Conservation (phyloP, 1,140 invertebrate genomes). For the Drosophila erecta region DNA sequence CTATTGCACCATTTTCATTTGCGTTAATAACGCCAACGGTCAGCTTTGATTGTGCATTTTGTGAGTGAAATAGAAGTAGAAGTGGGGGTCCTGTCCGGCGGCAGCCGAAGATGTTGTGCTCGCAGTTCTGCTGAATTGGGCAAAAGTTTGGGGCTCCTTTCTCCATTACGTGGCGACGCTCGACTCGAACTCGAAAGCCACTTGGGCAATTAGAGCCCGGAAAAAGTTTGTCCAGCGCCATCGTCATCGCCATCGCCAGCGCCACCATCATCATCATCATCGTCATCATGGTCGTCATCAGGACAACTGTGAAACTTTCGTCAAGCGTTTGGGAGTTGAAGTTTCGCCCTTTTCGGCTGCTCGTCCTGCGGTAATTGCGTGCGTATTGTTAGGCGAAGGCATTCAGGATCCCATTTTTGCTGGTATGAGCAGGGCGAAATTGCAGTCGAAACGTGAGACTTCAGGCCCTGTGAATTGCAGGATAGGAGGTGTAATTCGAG, state of each 20-base stretch:
- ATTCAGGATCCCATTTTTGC: constrained; percentile 26
- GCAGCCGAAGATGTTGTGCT: constrained; percentile 32
- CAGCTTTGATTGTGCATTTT: constrained; percentile 80
- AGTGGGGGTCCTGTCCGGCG: neutral
- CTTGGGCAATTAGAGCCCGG: constrained; percentile 76
- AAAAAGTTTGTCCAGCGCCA: constrained; percentile 62
- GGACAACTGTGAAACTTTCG: constrained; percentile 71
- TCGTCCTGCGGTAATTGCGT: constrained; percentile 75
- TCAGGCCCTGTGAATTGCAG: constrained; percentile 5
- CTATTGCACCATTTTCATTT: constrained; percentile 52
- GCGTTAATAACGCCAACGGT: constrained; percentile 70
- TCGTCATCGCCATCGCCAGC: constrained; percentile 9
- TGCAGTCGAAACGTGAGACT: constrained; percentile 47
- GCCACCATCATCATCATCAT: constrained; percentile 5
- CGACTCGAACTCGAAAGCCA: constrained; percentile 71
- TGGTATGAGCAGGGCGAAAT: constrained; percentile 1
- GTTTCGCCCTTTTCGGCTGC: constrained; percentile 39
- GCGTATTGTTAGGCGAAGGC: constrained; percentile 69
- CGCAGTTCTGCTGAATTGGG: constrained; percentile 23
- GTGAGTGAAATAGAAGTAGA: constrained; percentile 45
- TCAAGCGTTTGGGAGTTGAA: constrained; percentile 62
- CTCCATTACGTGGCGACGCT: constrained; percentile 70
- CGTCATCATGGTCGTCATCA: constrained; percentile 50
- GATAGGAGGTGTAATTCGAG: constrained; percentile 28
- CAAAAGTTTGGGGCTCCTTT: constrained; percentile 47